Percentiles rank a stretch among this genome's conserved stretches.
These are phyloP conservation scores for Melanotaenia maccullochi DNA, from an alignment of 2,797 vertebrate species.

Conservation along the genomic window DNA sequence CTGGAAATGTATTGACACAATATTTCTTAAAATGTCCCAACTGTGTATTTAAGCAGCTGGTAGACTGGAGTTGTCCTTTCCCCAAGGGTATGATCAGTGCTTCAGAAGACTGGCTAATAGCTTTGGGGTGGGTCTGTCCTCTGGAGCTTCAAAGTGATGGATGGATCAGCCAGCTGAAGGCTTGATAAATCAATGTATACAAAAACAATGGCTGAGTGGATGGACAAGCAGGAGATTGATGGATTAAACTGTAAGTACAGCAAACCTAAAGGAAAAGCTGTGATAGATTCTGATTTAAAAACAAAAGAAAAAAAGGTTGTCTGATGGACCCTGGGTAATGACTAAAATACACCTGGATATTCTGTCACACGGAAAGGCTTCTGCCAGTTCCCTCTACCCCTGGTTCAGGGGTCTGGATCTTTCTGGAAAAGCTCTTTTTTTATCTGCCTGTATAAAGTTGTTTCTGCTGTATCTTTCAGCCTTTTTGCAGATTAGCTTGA, in stretches of 20 bases:
- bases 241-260: background rate
- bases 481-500: too few species aligned
- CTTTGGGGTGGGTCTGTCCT: conserved; percentile 1
- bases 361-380: too few species aligned
- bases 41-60: background rate
- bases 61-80: background rate
- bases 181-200: conserved; percentile 10
- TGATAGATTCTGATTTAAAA: background rate
- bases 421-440: too few species aligned
- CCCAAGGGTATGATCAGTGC: background rate
- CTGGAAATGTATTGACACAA: background rate
- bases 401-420: too few species aligned
- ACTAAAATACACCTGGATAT: too few species aligned
- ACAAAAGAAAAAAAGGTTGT: background rate
- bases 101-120: background rate
- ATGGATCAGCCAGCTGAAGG: conserved; percentile 1
- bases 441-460: too few species aligned
- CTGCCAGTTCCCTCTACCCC: too few species aligned
- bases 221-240: background rate
- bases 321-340: background rate
- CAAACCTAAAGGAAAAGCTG: background rate
- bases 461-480: too few species aligned
- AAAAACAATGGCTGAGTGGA: background rate
- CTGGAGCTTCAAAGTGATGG: background rate
- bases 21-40: background rate